Evolutionary conservation across 2,797 vertebrate genomes (phyloP).

Genomic region (Crocodylus rhombifer): DNA sequence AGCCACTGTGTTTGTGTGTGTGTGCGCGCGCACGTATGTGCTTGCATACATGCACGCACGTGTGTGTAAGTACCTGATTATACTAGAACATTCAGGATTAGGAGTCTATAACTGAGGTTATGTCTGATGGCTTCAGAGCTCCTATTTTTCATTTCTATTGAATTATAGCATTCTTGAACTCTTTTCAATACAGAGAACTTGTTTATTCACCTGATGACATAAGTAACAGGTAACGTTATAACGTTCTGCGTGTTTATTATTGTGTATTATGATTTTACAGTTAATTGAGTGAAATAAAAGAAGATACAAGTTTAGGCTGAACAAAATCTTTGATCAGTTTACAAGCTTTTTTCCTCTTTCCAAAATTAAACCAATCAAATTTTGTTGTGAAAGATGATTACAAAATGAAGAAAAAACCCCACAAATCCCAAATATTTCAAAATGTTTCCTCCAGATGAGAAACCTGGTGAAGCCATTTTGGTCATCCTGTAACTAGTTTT

Average conservation of each 20-base stretch:
- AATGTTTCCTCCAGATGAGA: not conserved
- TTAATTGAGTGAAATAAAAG: not conserved
- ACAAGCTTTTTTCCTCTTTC: not conserved
- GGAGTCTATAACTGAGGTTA: not conserved
- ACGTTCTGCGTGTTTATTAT: not conserved
- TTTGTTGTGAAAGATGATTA: not conserved
- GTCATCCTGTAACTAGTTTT: not conserved
- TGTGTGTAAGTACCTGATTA: not conserved
- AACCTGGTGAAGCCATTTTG: not conserved
- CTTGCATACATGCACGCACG: no score
- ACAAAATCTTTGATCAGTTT: not conserved
- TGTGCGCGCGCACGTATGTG: no score
- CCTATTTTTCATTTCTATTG: not conserved
- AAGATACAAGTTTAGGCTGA: not conserved
- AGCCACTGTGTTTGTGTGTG: not conserved
- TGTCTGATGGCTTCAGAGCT: not conserved
- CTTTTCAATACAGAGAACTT: not conserved
- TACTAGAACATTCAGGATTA: not conserved
- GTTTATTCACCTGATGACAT: not conserved
- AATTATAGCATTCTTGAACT: constrained; percentile 8
- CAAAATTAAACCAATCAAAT: not conserved
- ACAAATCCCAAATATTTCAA: not conserved
- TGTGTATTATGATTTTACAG: not conserved
- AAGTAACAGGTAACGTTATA: accelerated
- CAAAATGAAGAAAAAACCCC: not conserved